Percentiles rank a stretch among this genome's conserved stretches.
phyloP scores from a whole-genome alignment of 2,797 vertebrate species.

The Acrossocheilus wenchowensis region DNA sequence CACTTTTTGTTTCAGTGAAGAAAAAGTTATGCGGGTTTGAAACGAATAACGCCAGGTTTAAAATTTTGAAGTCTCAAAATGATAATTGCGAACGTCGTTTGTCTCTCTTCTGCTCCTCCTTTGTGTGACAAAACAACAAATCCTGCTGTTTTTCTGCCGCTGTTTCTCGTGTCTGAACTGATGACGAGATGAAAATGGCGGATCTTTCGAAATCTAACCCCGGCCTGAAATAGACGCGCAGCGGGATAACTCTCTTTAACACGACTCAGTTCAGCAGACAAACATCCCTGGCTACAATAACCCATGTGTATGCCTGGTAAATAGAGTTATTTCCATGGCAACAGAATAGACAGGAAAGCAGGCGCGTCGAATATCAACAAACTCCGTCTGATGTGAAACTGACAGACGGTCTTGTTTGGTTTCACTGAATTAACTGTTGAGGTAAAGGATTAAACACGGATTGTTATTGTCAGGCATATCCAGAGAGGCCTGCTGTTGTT shows the following conservation, averaged over 20 bases:
- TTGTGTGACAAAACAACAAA: neutral
- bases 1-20: too few relatives aligned
- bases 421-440: conserved; percentile 55
- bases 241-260: neutral
- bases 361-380: conserved; percentile 24
- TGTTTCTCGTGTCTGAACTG: conserved; percentile 74
- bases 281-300: too few relatives aligned
- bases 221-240: conserved; percentile 83
- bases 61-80: neutral
- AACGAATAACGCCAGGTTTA: neutral
- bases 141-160: conserved; percentile 50
- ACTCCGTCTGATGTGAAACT: conserved; percentile 27
- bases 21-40: neutral
- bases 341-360: neutral
- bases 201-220: conserved; percentile 98
- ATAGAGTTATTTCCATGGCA: conserved; percentile 15
- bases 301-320: too few relatives aligned
- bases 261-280: conserved; percentile 16
- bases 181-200: conserved; percentile 98
- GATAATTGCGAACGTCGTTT: neutral
- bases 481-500: conserved; percentile 64
- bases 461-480: conserved; percentile 60
- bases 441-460: conserved; percentile 67
- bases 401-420: conserved; percentile 30
- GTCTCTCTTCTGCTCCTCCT: conserved; percentile 12